Evolutionary conservation across 2,888 invertebrate genomes (phyloP).

Genomic region (Sesia apiformis): DNA sequence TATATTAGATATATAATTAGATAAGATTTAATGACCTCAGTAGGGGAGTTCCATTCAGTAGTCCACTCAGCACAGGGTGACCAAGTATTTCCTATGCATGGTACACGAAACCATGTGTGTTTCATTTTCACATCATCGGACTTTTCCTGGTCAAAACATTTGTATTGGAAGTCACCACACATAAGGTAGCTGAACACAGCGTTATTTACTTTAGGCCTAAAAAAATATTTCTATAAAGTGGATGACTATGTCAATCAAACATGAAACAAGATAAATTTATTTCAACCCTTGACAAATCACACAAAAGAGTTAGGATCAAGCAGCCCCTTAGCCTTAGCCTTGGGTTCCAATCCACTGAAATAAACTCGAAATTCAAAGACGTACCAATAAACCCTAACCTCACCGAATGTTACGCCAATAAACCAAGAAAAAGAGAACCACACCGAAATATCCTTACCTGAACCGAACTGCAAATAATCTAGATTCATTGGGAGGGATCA

Average conservation of each 20-base stretch:
- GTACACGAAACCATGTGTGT: constrained; percentile 59
- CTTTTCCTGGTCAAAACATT: constrained; percentile 19
- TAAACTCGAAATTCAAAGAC: too few species aligned
- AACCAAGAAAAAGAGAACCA: too few species aligned
- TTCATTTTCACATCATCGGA: constrained; percentile 26
- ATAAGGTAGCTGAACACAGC: constrained; percentile 53
- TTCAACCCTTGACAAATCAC: too few species aligned
- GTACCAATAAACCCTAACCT: too few species aligned
- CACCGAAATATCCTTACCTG: constrained; percentile 28
- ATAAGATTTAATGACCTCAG: constrained; percentile 29
- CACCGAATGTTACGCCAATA: too few species aligned
- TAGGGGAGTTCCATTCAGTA: constrained; percentile 54
- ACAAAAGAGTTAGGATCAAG: too few species aligned
- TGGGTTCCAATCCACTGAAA: too few species aligned
- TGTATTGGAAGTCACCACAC: constrained; percentile 55
- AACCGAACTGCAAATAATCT: constrained; percentile 57
- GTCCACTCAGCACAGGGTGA: constrained; percentile 49
- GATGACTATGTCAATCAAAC: not conserved
- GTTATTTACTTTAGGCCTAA: constrained; percentile 47
- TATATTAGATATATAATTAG: too few species aligned
- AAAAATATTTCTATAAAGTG: not conserved
- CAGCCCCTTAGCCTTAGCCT: too few species aligned
- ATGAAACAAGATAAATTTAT: not conserved
- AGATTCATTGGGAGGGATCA: constrained; percentile 57
- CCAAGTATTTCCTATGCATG: constrained; percentile 63